Conservation (phyloP, 2,888 invertebrate genomes). For the Halictus quadricinctus region DNA sequence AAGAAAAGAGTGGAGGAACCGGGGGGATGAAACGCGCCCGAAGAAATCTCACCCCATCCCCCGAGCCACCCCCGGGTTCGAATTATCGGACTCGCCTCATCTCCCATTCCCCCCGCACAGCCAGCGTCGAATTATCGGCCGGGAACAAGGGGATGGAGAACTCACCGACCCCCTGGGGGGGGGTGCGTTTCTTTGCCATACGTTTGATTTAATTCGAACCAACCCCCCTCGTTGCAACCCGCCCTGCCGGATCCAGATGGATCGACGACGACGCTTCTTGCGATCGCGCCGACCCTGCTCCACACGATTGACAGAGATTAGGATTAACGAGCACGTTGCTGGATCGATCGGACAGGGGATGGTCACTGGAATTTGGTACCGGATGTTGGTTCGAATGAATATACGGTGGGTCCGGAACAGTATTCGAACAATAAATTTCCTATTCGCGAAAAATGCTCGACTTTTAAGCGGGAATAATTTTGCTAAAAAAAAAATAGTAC, state of each 20-base stretch:
- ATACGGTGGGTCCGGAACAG: too few relatives aligned
- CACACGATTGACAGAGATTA: conserved; percentile 1
- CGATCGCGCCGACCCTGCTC: not conserved
- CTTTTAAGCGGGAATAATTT: too few relatives aligned
- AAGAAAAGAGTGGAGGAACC: not conserved
- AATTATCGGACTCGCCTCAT: conserved; percentile 4
- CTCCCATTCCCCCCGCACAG: not conserved
- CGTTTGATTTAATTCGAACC: not conserved
- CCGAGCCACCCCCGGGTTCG: not conserved
- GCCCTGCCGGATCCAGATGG: not conserved
- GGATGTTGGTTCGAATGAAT: too few relatives aligned
- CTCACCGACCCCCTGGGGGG: not conserved
- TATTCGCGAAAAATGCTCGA: too few relatives aligned
- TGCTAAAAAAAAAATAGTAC: too few relatives aligned
- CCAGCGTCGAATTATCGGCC: not conserved
- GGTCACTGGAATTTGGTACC: not conserved
- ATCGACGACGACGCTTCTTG: not conserved
- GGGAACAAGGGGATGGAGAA: not conserved
- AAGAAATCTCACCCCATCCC: not conserved
- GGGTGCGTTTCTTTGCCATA: not conserved
- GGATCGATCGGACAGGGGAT: not conserved
- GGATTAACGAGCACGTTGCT: not conserved
- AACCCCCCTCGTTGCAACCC: not conserved
- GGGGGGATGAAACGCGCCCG: not conserved
- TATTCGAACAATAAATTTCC: too few relatives aligned